Percentiles rank a stretch among this genome's conserved stretches.
phyloP scores from a whole-genome alignment of 1,140 invertebrate genomes.

The Leptopilina clavipes region DNA sequence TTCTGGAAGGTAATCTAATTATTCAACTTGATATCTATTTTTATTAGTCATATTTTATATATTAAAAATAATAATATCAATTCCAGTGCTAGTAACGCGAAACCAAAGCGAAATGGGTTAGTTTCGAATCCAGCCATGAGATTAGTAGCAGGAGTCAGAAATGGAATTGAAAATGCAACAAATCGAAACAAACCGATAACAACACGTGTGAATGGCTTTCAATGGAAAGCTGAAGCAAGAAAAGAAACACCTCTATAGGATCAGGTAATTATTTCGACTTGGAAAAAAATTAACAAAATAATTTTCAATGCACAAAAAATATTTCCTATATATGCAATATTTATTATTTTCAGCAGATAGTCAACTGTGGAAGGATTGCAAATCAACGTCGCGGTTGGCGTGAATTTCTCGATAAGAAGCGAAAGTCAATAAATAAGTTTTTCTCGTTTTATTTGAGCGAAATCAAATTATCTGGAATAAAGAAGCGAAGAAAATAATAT shows the following conservation, averaged over 20 bases:
- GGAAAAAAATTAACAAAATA: neutral
- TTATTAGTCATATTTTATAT: too few relatives aligned
- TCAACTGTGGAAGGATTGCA: slow-evolving; percentile 18
- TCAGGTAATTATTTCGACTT: slow-evolving; percentile 54
- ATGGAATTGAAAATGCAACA: slow-evolving; percentile 79
- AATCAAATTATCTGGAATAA: slow-evolving; percentile 74
- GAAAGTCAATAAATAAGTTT: slow-evolving; percentile 74
- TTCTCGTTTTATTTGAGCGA: slow-evolving; percentile 73
- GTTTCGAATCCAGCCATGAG: slow-evolving; percentile 93
- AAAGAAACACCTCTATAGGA: slow-evolving; percentile 74
- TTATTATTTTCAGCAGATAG: slow-evolving; percentile 1
- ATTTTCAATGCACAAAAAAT: too few relatives aligned
- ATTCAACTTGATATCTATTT: too few relatives aligned
- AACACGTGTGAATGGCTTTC: slow-evolving; percentile 73
- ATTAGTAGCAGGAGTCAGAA: slow-evolving; percentile 81
- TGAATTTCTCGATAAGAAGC: slow-evolving; percentile 65
- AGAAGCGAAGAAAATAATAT: slow-evolving; percentile 56
- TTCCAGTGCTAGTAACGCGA: slow-evolving; percentile 74
- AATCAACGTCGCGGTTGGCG: slow-evolving; percentile 58
- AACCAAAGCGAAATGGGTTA: slow-evolving; percentile 89
- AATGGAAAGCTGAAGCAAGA: slow-evolving; percentile 72
- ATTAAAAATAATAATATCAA: slow-evolving; percentile 44
- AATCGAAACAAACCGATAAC: slow-evolving; percentile 74
- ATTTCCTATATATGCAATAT: neutral
- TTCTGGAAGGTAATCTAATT: slow-evolving; percentile 64